Evolutionary conservation across 35 echinoderm and acorn worm genomes (phyloP).

Genomic region (Eucidaris tribuloides): DNA sequence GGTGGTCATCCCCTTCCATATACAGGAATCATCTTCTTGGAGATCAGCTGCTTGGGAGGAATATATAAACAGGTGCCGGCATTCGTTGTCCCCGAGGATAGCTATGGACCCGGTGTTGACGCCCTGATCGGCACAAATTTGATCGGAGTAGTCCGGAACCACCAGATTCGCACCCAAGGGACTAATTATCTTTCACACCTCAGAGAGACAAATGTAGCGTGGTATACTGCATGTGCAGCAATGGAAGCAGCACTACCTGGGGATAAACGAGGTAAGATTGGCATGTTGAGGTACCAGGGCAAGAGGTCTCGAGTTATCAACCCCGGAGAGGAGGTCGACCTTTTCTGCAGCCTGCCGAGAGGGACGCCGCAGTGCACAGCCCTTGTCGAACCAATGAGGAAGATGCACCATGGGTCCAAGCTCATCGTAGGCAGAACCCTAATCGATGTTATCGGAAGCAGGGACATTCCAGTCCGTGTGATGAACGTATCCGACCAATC

Average conservation of each 20-base stretch:
- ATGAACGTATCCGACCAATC: neutral
- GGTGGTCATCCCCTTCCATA: neutral
- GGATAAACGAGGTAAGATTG: neutral
- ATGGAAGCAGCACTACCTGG: neutral
- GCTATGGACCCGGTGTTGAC: neutral
- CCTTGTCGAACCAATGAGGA: neutral
- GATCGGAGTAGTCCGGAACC: neutral
- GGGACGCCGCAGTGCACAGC: neutral
- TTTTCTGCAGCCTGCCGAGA: neutral
- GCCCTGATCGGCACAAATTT: slow-evolving; percentile 10
- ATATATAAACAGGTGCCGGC: neutral
- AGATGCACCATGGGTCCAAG: neutral
- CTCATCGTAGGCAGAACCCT: neutral
- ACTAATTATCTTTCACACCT: neutral
- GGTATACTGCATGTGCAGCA: neutral
- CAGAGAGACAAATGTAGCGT: neutral
- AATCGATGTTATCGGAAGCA: neutral
- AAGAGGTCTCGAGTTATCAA: neutral
- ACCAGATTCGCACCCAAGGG: neutral
- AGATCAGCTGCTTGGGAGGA: neutral
- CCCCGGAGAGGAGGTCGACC: neutral
- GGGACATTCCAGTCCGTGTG: neutral
- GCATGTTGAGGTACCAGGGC: neutral
- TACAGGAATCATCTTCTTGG: neutral
- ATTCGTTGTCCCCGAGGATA: neutral